These are phyloP conservation scores for Agrotis segetum DNA, from an alignment of 2,888 invertebrate species.

Conservation along the genomic window DNA sequence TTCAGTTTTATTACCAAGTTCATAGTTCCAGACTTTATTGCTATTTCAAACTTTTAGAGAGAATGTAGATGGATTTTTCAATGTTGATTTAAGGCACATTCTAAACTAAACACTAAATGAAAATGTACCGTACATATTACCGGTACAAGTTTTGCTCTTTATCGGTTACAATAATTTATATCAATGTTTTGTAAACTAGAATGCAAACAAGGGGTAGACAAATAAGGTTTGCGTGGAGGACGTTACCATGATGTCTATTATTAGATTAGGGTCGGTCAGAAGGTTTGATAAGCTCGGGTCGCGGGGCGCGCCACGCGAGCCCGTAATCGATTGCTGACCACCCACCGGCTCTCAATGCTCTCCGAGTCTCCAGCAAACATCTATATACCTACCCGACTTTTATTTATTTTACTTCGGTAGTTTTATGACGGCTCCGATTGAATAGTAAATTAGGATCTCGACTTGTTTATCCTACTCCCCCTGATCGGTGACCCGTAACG, in stretches of 20 bases:
- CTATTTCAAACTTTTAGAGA: slow-evolving; percentile 24
- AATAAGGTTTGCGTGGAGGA: slow-evolving; percentile 60
- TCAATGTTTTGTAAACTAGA: slow-evolving; percentile 42
- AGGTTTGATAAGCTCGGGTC: slow-evolving; percentile 78
- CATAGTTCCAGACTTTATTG: slow-evolving; percentile 25
- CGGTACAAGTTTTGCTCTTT: not conserved
- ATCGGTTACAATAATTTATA: slow-evolving; percentile 18
- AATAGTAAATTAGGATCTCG: slow-evolving; percentile 59
- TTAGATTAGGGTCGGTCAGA: slow-evolving; percentile 83
- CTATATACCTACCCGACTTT: slow-evolving; percentile 59
- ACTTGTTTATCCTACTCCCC: slow-evolving; percentile 48
- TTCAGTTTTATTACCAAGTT: slow-evolving; percentile 40
- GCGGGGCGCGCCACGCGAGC: slow-evolving; percentile 79
- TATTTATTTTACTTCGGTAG: slow-evolving; percentile 68
- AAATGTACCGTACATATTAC: not conserved
- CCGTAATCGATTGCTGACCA: slow-evolving; percentile 74
- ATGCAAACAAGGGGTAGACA: slow-evolving; percentile 60
- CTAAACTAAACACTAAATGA: slow-evolving; percentile 1
- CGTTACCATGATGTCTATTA: slow-evolving; percentile 78
- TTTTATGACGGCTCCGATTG: slow-evolving; percentile 60
- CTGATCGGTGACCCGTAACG: slow-evolving; percentile 44
- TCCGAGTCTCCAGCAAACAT: slow-evolving; percentile 57
- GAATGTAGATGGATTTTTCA: not conserved
- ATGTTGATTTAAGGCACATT: slow-evolving; percentile 1
- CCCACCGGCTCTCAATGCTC: slow-evolving; percentile 67